Base-by-base conservation (phyloP, 1,140 invertebrate species). In the Venturia canescens region DNA sequence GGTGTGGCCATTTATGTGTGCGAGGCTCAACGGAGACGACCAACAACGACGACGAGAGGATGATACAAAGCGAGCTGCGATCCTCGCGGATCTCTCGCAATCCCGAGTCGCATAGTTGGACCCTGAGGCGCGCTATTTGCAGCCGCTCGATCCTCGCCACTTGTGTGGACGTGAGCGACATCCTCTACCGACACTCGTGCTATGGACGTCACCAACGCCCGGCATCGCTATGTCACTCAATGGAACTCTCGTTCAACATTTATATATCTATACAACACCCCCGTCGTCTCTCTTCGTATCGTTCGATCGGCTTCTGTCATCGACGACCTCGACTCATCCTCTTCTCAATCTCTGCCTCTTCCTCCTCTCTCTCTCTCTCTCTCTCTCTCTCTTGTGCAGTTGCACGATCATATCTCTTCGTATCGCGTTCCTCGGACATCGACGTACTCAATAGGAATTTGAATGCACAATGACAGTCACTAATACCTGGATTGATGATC, bases 181-280 rank as follows among this genome's bases (percentile, higher is more conserved):
- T 74, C 71, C 21, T 53, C 44, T 31, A 50, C 75, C 26, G 15
- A 44, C 21, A 66, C 29, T 78, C 63, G 75, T 53, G 85, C 83
- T 83, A 86, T 86, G 83, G 84, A 86, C 83, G 80, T 66, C 84
- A 78, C 72, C 84, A 78, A 84, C 84, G 83, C 83, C 79, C 69
- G 85, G 80, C 82, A 80, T 86, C 76, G 83, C 82, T 86, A 85
- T 85, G 84, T 82, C 79, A 27, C 80, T 87, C 85, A 86, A 87
- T 87, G 84, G 81, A 86, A 83, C 83, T 75, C 75, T 34, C 78
- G 75, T 26, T 50, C 38, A 71, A 72, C 67, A 44, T 78, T 53
- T 53, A 53, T 53, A 53, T 78, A 48, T 21, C 78, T 70, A 53
- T 31, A 23, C 34, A 26, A 16, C 53, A 34, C 67, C 34, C 76